phyloP scores from a whole-genome alignment of 2,113 vertebrate genomes.

The Lycocorax pyrrhopterus region DNA sequence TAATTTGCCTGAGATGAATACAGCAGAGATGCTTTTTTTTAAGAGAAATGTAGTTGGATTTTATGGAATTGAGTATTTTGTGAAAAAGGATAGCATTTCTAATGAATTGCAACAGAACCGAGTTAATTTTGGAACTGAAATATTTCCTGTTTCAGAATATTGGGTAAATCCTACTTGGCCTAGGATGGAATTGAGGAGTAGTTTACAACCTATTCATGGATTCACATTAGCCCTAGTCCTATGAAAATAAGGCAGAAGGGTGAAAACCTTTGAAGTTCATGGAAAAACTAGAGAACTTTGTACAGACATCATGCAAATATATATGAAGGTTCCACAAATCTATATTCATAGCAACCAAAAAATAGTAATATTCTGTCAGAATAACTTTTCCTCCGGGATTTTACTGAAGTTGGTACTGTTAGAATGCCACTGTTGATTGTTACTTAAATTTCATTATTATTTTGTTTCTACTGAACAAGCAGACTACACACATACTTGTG shows the following conservation, averaged over 20 bases:
- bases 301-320: neutral
- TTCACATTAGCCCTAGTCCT: neutral
- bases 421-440: neutral
- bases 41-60: constrained; percentile 9
- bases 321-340: neutral
- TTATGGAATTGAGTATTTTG: neutral
- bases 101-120: neutral
- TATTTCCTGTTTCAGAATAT: neutral
- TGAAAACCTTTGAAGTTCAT: neutral
- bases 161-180: neutral
- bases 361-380: neutral
- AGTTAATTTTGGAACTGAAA: neutral
- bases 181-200: neutral
- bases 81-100: neutral
- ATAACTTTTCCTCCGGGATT: neutral
- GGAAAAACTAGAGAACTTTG: neutral
- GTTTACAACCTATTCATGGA: neutral
- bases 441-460: neutral
- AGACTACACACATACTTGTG: fast-evolving
- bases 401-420: neutral
- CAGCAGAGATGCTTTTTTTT: neutral
- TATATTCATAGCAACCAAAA: neutral
- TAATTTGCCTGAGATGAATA: constrained; percentile 63
- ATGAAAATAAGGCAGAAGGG: neutral
- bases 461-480: neutral